phyloP scores from a whole-genome alignment of 35 echinoderm and acorn worm genomes.

The Apostichopus californicus region DNA sequence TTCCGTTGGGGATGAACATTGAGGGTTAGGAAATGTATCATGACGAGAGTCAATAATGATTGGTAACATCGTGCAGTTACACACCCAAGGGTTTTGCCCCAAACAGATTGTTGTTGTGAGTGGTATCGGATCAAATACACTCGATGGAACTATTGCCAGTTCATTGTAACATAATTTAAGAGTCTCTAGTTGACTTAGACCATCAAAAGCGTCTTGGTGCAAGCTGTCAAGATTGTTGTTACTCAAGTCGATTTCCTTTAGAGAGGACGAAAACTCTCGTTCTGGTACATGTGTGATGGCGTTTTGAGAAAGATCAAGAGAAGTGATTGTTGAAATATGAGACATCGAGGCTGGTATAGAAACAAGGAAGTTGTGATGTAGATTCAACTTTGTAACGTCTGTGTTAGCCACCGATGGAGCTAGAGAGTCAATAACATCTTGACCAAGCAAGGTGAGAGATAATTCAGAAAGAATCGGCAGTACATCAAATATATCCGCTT shows the following conservation, averaged over 20 bases:
- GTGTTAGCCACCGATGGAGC: background rate
- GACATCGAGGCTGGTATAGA: conserved; percentile 32
- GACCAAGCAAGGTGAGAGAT: conserved; percentile 30
- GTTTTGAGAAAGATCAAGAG: conserved; percentile 38
- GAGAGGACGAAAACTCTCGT: conserved; percentile 1
- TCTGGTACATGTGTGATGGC: background rate
- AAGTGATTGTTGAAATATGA: conserved; percentile 18
- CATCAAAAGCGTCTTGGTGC: conserved; percentile 5
- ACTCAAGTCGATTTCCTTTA: conserved; percentile 11
- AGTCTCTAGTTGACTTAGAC: background rate
- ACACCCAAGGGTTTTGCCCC: conserved; percentile 22
- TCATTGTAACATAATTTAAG: conserved; percentile 26
- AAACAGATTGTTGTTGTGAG: background rate
- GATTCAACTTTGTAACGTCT: conserved; percentile 14
- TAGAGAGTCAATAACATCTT: conserved; percentile 25
- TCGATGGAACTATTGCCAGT: background rate
- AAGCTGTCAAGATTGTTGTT: background rate
- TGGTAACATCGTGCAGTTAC: conserved; percentile 3
- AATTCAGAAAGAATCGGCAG: conserved; percentile 29
- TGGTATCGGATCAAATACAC: background rate
- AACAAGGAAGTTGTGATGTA: conserved; percentile 40
- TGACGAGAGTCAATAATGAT: conserved; percentile 24
- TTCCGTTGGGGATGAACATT: background rate
- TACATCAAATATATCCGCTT: conserved; percentile 12
- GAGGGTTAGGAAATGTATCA: background rate